These are phyloP conservation scores for Carassius auratus DNA, from an alignment of 2,113 vertebrate species.

Conservation along the genomic window DNA sequence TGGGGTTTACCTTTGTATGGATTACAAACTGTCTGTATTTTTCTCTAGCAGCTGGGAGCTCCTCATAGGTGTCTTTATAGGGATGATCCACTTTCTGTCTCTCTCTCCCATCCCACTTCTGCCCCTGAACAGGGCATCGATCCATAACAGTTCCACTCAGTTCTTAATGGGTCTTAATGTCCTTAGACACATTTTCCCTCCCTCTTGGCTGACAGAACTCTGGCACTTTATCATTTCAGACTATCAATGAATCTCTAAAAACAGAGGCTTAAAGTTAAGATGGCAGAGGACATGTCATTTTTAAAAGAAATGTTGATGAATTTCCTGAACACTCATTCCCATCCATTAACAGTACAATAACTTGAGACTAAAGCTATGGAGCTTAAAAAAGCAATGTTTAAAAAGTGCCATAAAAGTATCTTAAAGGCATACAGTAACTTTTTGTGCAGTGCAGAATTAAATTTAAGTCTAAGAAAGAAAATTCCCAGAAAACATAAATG, in stretches of 20 bases:
- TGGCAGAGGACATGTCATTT: not conserved
- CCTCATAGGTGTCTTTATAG: slow-evolving; percentile 3
- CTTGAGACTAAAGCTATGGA: too few relatives aligned
- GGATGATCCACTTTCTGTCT: not conserved
- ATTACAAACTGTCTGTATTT: slow-evolving; percentile 17
- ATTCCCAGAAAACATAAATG: not conserved
- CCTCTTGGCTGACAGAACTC: not conserved
- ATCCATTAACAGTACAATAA: not conserved
- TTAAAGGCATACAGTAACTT: not conserved
- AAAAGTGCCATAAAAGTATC: not conserved
- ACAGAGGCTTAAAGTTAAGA: not conserved
- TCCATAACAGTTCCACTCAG: slow-evolving; percentile 20
- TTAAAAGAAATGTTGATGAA: not conserved
- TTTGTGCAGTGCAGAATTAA: not conserved
- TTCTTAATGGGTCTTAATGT: slow-evolving; percentile 16
- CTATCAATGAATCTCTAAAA: slow-evolving; percentile 24
- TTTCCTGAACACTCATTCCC: not conserved
- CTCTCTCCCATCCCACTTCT: not conserved
- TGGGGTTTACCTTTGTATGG: slow-evolving; percentile 8
- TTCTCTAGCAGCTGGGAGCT: slow-evolving; percentile 9
- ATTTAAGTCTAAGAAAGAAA: not conserved
- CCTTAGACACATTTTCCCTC: slow-evolving; percentile 16
- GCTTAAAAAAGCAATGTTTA: not conserved
- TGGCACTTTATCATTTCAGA: slow-evolving; percentile 27
- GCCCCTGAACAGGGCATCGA: not conserved